Evolutionary conservation across 2,113 vertebrate genomes (phyloP), one percentile per base, ranked within the genome.

Genomic region (Struthio camelus): DNA sequence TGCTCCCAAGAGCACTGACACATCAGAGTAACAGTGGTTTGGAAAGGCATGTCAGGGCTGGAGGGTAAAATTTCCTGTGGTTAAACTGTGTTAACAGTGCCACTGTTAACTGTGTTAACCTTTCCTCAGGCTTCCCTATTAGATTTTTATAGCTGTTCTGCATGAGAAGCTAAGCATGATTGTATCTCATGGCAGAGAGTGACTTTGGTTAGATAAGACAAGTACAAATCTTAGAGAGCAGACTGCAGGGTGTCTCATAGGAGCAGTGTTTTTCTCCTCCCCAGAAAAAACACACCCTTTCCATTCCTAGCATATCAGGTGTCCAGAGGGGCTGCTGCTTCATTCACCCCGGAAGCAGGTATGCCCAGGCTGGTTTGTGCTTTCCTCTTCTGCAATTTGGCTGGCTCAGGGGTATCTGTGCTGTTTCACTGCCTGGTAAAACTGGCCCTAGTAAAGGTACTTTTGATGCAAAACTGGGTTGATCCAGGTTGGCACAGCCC

Each of bases 11-110:
- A 94, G 10, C 38, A 64, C 67, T 36, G 23, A 10, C 23, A 67
- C 25, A 59, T 84, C 89, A 87, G 40, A 73, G 12, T 80, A 81
- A 85, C 64, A 87, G 44, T 51, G 44, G 76, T 70, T 3, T 1
- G 3, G 46, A 85, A 88, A 85, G 50, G 25, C 67, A 44, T 46
- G 32, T 48, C 38, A 81, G 42, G 58, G 25, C 70, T 93, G 6
- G 27, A 94, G 54, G 65, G 82, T 50, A 93, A 84, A 96, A 80
- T 89, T 89, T 51, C 28, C 16, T 54, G 46, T 82, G 94, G 94
- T 93, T 93, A 94, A 91, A 53, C 53, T 86, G 59, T 87, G 72
- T 51, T 96, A 94, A 87, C 59, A 69, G 5, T 50, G 28, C 69
- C n/a, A n/a, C n/a, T n/a, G n/a, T n/a, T n/a, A n/a, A n/a, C n/a